These are phyloP conservation scores for Drosophila biarmipes DNA, from an alignment of 1,140 invertebrate species.

Conservation along the genomic window DNA sequence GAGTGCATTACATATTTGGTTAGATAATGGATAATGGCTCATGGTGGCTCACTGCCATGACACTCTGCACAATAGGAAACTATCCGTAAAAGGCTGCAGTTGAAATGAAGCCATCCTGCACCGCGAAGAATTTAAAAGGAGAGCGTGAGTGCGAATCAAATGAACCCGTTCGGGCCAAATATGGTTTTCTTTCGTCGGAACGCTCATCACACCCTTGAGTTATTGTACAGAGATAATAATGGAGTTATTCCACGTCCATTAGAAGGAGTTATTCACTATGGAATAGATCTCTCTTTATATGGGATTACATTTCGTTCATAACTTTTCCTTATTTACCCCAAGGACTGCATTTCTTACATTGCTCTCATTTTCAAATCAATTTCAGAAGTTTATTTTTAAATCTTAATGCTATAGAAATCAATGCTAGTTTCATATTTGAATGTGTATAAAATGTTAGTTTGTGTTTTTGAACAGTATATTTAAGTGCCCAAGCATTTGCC, in stretches of 20 bases:
- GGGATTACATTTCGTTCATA: neutral
- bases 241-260: neutral
- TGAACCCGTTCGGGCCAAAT: slow-evolving; percentile 35
- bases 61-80: slow-evolving; percentile 28
- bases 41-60: slow-evolving; percentile 19
- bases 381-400: no score
- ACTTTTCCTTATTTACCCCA: no score
- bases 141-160: slow-evolving; percentile 45
- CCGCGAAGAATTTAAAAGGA: slow-evolving; percentile 18
- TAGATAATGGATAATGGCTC: slow-evolving; percentile 52
- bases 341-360: no score
- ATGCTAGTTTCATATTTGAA: no score
- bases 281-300: no score
- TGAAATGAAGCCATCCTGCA: slow-evolving; percentile 26
- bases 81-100: slow-evolving; percentile 18
- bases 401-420: no score
- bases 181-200: slow-evolving; percentile 17
- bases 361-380: neutral
- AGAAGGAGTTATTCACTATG: neutral
- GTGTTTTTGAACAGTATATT: no score
- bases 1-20: slow-evolving; percentile 52
- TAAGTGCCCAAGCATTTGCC: no score
- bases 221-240: slow-evolving; percentile 30
- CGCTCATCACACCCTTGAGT: slow-evolving; percentile 3
- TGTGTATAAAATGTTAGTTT: no score